Percentiles rank a stretch among this genome's conserved stretches.
These are phyloP conservation scores for Camponotus floridanus DNA, from an alignment of 1,140 invertebrate genomes.

Conservation along the genomic window DNA sequence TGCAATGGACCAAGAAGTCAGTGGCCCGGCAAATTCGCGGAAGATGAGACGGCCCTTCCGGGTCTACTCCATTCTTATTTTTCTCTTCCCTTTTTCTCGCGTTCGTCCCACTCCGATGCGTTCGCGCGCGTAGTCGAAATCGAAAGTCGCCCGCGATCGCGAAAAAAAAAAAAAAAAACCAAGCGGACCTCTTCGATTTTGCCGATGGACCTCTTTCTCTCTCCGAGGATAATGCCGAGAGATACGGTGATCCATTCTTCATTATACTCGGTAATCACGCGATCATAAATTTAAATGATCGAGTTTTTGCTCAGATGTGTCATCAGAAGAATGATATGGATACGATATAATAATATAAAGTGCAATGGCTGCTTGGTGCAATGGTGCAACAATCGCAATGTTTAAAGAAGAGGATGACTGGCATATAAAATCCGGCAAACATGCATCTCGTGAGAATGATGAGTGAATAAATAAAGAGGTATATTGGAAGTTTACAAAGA, in stretches of 20 bases:
- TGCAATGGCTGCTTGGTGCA: background rate
- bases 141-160: conserved; percentile 56
- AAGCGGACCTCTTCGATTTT: background rate
- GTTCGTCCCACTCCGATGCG: background rate
- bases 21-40: conserved; percentile 71
- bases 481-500: background rate
- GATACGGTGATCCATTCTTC: background rate
- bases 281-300: background rate
- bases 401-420: conserved; percentile 1
- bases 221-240: background rate
- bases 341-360: background rate
- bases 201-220: background rate
- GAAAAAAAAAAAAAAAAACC: background rate
- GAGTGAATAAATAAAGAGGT: background rate
- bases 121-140: conserved; percentile 52
- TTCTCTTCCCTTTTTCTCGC: conserved; percentile 13
- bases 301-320: background rate
- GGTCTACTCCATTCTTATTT: conserved; percentile 33
- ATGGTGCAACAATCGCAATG: background rate
- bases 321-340: background rate
- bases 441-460: background rate
- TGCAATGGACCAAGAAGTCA: conserved; percentile 72
- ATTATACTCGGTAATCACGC: background rate
- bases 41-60: conserved; percentile 69
- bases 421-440: too few species aligned